Percentiles rank a stretch among this genome's conserved stretches.
These are phyloP conservation scores for Eufriesea mexicana DNA, from an alignment of 1,140 invertebrate genomes.

Conservation along the genomic window DNA sequence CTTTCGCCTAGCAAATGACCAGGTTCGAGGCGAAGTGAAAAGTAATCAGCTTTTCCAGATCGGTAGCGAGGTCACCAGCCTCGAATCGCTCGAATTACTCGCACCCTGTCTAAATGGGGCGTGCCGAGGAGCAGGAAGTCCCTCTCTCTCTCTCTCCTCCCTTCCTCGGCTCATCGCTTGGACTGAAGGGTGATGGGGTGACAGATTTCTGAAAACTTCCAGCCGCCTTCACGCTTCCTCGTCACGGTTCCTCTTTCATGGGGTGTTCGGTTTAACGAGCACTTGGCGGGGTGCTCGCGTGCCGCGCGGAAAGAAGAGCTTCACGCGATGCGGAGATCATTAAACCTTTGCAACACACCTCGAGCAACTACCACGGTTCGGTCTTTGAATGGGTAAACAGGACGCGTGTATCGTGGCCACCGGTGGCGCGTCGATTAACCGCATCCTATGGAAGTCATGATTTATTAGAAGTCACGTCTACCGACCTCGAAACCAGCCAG, in stretches of 20 bases:
- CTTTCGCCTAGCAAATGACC: constrained; percentile 59
- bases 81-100: constrained; percentile 20
- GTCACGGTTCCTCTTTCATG: background rate
- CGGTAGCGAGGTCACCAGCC: constrained; percentile 2
- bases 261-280: constrained; percentile 20
- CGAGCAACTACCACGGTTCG: constrained; percentile 3
- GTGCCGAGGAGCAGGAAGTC: background rate
- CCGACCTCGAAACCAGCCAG: background rate
- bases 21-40: constrained; percentile 53
- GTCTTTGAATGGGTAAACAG: constrained; percentile 40
- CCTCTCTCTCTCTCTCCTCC: background rate
- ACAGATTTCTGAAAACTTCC: background rate
- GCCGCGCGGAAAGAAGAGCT: constrained; percentile 1
- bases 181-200: background rate
- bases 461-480: constrained; percentile 18
- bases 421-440: background rate
- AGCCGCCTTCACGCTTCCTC: background rate
- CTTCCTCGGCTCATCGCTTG: background rate
- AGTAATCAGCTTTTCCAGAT: constrained; percentile 63
- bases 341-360: constrained; percentile 16
- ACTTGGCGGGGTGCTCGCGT: constrained; percentile 10
- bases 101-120: background rate
- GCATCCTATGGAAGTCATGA: constrained; percentile 7
- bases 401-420: background rate
- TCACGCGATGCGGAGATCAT: constrained; percentile 23